Evolutionary conservation across 2,888 invertebrate species (phyloP).

Genomic region (Rhagonycha lutea): DNA sequence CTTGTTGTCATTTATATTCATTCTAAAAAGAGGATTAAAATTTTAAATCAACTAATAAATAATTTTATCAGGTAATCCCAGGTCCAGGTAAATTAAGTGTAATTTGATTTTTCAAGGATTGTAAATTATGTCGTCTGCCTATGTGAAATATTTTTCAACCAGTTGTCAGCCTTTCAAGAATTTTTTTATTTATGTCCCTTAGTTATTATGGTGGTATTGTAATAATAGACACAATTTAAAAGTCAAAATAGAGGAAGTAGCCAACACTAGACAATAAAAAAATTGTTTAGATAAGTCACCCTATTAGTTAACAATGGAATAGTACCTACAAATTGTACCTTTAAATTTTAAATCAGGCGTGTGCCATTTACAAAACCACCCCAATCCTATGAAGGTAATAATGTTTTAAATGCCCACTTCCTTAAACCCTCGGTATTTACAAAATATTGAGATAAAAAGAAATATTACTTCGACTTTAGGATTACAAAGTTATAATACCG

Average conservation of each 20-base stretch:
- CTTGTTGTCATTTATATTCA: too few species aligned
- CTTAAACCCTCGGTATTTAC: not conserved
- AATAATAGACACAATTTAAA: not conserved
- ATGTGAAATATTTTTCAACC: not conserved
- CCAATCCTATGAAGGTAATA: not conserved
- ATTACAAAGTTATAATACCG: not conserved
- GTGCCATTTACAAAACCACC: not conserved
- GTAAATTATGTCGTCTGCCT: not conserved
- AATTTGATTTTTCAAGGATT: not conserved
- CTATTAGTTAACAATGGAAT: not conserved
- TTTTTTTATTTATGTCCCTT: too few species aligned
- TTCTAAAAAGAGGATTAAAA: not conserved
- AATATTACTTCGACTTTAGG: not conserved
- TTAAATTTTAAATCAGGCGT: not conserved
- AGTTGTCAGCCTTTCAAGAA: not conserved
- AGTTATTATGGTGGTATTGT: too few species aligned
- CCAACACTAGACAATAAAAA: not conserved
- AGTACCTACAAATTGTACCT: not conserved
- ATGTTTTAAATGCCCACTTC: not conserved
- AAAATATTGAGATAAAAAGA: not conserved
- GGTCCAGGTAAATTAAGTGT: not conserved
- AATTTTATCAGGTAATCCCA: not conserved
- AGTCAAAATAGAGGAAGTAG: not conserved
- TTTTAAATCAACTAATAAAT: not conserved
- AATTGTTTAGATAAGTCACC: not conserved